Base-by-base conservation (phyloP, 1,140 invertebrate species). In the Hypothenemus hampei region DNA sequence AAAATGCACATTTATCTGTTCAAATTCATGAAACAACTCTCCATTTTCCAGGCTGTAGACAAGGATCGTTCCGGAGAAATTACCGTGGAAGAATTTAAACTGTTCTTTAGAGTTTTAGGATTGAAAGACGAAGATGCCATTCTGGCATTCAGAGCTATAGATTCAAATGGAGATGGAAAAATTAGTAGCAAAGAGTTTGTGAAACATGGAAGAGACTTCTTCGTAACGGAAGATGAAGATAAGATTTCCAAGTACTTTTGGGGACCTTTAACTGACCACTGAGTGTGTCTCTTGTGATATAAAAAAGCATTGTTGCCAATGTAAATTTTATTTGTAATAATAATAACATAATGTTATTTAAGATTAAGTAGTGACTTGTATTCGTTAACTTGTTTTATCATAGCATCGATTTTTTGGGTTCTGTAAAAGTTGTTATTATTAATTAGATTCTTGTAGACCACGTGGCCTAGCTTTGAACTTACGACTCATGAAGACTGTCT, bases 221-320 rank as follows among this genome's bases (percentile, higher is more conserved):
- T 90, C 71, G 71, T 85, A 11, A 82, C 82, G 1, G 85, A 89
- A 71, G 84, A 91, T 69, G 80, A 86, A 60, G 77, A 72, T 2
- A 79, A 75, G 61, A 83, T 88, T 29, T 89, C 86, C 62, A 88
- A 86, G 73, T 82, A 87, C 75, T 90, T 91, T 63, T 91, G 87
- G 86, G 88, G 88, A 26, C 87, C 87, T 6, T 70, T 91, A 7
- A 73, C 77, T 15, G 72, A 81, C 56, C 68, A 70, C 37, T 72
- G 60, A 65, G 10, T 10, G 7, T n/a, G n/a, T n/a, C n/a, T n/a
- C n/a, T n/a, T n/a, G n/a, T n/a, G n/a, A n/a, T n/a, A n/a, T n/a
- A n/a, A n/a, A n/a, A n/a, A n/a, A n/a, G n/a, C n/a, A n/a, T n/a
- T n/a, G n/a, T n/a, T n/a, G n/a, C n/a, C 26, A 29, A 29, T 7